Evolutionary conservation across 2,113 vertebrate genomes (phyloP).

Genomic region (Malurus cyaneus): DNA sequence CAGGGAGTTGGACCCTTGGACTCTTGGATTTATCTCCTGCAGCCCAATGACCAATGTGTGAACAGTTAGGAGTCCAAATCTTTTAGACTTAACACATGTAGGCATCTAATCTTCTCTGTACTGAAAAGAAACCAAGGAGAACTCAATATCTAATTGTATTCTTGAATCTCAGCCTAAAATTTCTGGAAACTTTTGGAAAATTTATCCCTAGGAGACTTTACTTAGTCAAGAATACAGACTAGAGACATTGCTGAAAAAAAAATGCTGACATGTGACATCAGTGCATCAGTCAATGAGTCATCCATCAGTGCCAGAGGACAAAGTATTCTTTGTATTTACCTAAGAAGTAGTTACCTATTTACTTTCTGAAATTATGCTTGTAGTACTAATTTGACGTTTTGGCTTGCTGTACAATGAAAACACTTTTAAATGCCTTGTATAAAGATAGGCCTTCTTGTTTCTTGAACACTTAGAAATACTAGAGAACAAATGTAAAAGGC

Average conservation of each 20-base stretch:
- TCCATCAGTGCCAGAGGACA: conserved; percentile 21
- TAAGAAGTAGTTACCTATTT: conserved; percentile 48
- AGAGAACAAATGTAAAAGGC: conserved; percentile 1
- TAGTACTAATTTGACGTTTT: conserved; percentile 22
- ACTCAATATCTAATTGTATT: neutral
- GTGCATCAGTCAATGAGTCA: conserved; percentile 41
- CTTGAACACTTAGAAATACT: neutral
- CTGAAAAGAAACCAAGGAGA: neutral
- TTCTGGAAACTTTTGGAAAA: neutral
- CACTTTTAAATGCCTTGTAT: neutral
- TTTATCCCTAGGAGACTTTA: conserved; percentile 11
- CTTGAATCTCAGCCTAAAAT: conserved; percentile 41
- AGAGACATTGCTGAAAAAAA: neutral
- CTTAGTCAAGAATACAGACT: neutral
- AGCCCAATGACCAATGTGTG: neutral
- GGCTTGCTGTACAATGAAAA: neutral
- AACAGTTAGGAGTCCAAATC: neutral
- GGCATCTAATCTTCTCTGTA: neutral
- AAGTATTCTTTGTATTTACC: conserved; percentile 45
- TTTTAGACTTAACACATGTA: neutral
- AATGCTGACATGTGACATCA: neutral
- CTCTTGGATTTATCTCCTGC: neutral
- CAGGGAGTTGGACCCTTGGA: neutral
- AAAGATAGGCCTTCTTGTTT: conserved; percentile 1
- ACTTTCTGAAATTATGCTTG: conserved; percentile 24